Evolutionary conservation across 2,888 invertebrate species (phyloP).

Genomic region (Nephrotoma guestfalica): DNA sequence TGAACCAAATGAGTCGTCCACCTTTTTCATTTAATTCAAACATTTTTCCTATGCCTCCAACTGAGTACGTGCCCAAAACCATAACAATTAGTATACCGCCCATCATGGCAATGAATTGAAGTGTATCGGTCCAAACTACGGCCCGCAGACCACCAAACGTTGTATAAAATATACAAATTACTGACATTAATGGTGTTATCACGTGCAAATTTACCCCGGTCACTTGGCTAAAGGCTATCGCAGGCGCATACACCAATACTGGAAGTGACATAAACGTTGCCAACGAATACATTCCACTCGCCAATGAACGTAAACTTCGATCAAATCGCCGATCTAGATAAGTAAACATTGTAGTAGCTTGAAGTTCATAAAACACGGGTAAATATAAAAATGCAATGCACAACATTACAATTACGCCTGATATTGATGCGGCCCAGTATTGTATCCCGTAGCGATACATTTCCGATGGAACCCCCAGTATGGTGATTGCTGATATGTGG

Average conservation of each 20-base stretch:
- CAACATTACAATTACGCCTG: background rate
- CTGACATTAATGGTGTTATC: constrained; percentile 50
- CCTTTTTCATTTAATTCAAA: constrained; percentile 41
- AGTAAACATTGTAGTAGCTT: background rate
- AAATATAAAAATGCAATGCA: background rate
- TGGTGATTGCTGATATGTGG: background rate
- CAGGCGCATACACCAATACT: constrained; percentile 54
- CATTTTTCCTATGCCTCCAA: constrained; percentile 41
- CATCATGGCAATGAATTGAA: constrained; percentile 43
- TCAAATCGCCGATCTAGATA: background rate
- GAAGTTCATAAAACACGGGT: background rate
- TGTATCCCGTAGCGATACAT: background rate
- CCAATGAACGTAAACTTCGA: background rate
- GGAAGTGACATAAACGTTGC: constrained; percentile 43
- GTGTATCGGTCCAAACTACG: constrained; percentile 46
- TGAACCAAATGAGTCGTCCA: constrained; percentile 42
- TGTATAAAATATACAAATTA: constrained; percentile 61
- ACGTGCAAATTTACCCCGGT: constrained; percentile 50
- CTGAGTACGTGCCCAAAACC: constrained; percentile 38
- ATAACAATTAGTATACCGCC: constrained; percentile 40
- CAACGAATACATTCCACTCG: constrained; percentile 36
- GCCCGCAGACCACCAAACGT: constrained; percentile 46
- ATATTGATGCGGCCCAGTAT: background rate
- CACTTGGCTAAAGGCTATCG: constrained; percentile 54
- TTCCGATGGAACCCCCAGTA: background rate